Evolutionary conservation across 1,140 invertebrate species (phyloP).

Genomic region (Pseudomyrmex flavicornis): DNA sequence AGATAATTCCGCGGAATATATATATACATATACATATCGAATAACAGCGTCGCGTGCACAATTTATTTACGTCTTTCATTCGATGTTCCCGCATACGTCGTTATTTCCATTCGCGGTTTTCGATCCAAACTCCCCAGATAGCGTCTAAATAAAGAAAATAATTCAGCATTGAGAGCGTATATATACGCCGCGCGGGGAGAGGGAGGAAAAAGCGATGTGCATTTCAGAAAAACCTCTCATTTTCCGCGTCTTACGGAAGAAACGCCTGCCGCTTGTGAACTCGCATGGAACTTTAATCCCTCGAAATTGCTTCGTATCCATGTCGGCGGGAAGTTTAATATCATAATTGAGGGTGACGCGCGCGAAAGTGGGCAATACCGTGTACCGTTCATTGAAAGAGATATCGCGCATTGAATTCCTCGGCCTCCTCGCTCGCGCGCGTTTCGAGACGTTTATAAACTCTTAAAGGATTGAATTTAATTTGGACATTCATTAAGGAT

Average conservation of each 20-base stretch:
- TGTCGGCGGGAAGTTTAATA: constrained; percentile 56
- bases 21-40: neutral
- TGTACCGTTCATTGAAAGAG: constrained; percentile 33
- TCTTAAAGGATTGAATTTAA: constrained; percentile 33
- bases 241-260: constrained; percentile 34
- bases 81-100: neutral
- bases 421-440: constrained; percentile 3
- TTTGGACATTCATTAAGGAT: constrained; percentile 55
- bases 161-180: constrained; percentile 23
- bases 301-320: constrained; percentile 48
- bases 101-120: constrained; percentile 40
- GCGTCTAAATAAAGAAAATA: constrained; percentile 39
- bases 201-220: neutral
- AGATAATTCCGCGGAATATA: constrained; percentile 33
- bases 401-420: constrained; percentile 17
- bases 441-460: constrained; percentile 33
- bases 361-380: constrained; percentile 21
- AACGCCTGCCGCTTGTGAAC: constrained; percentile 48
- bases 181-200: neutral
- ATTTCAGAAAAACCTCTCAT: constrained; percentile 28
- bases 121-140: neutral
- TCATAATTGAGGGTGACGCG: constrained; percentile 47
- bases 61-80: constrained; percentile 31
- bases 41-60: constrained; percentile 9
- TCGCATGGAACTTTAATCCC: constrained; percentile 67